phyloP scores from a whole-genome alignment of 1,140 invertebrate species.

The Hydropsyche tenuis region DNA sequence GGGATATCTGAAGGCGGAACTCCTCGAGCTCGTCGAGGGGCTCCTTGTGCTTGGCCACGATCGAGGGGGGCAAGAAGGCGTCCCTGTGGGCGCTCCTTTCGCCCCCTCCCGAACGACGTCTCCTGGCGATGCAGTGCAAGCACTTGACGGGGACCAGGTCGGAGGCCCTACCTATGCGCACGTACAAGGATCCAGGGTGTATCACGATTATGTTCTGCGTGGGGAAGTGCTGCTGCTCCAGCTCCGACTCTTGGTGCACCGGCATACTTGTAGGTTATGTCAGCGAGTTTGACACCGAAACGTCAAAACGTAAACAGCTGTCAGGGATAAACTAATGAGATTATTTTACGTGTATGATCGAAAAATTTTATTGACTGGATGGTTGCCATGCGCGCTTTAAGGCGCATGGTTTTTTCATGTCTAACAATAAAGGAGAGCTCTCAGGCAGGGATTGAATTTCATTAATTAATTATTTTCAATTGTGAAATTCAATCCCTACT shows the following conservation, averaged over 20 bases:
- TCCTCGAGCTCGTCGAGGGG: constrained; percentile 80
- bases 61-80: constrained; percentile 68
- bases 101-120: too few species aligned
- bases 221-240: constrained; percentile 68
- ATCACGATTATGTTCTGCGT: constrained; percentile 89
- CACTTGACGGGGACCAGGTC: constrained; percentile 85
- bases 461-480: too few species aligned
- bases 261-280: constrained; percentile 42
- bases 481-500: too few species aligned
- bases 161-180: constrained; percentile 88
- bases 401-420: too few species aligned
- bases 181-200: constrained; percentile 89
- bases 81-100: constrained; percentile 71
- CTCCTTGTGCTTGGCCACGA: constrained; percentile 66
- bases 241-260: constrained; percentile 54
- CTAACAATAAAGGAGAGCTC: too few species aligned
- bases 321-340: not conserved
- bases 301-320: constrained; percentile 6
- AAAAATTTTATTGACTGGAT: too few species aligned
- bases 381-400: too few species aligned
- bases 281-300: not conserved
- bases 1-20: constrained; percentile 79
- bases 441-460: too few species aligned
- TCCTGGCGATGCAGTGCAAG: constrained; percentile 85
- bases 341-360: not conserved